Base-by-base conservation (phyloP, 2,888 invertebrate species). In the Lagria hirta region DNA sequence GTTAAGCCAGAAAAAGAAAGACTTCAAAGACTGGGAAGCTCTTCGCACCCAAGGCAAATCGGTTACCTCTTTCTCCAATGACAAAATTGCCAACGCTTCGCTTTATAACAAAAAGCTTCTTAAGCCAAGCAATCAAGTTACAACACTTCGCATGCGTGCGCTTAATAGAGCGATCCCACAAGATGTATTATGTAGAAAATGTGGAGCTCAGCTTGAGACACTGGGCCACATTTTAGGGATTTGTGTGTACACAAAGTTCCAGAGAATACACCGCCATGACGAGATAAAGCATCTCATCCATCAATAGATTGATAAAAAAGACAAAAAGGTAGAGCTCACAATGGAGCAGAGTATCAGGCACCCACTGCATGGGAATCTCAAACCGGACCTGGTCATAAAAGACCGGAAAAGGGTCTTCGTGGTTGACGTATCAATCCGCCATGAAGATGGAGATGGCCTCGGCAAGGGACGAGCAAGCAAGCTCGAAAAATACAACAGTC, bases 181-280 rank as follows among this genome's bases (percentile, higher is more conserved):
- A 23, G 48, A n/a, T n/a, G n/a, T n/a, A n/a, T n/a, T n/a, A n/a
- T n/a, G n/a, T n/a, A n/a, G n/a, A 3, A 55, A 52, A 29, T 69
- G 65, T 33, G 14, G 35, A 2, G 7, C 13, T 20, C 43, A 48
- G 37, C 34, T 37, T 2, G 67, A 69, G 54, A 68, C 65, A 11
- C 58, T 62, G 18, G 61, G 50, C 0, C 64, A 65, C 41, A 56
- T 65, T 3, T 41, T 65, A 6, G 65, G 63, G 2, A 51, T 44
- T 36, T 61, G 55, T 33, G 18, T 17, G 2, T 27, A 38, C 12
- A 58, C 54, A 21, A 51, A 55, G 45, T 29, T 52, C 49, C 27
- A 32, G 35, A 37, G 60, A 46, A 54, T 59, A 48, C 33, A 32
- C 27, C 47, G 58, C 16, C 55, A 57, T 37, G 28, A 58, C 26